Conservation (phyloP, 2,797 vertebrate genomes). For the Salmo trutta region DNA sequence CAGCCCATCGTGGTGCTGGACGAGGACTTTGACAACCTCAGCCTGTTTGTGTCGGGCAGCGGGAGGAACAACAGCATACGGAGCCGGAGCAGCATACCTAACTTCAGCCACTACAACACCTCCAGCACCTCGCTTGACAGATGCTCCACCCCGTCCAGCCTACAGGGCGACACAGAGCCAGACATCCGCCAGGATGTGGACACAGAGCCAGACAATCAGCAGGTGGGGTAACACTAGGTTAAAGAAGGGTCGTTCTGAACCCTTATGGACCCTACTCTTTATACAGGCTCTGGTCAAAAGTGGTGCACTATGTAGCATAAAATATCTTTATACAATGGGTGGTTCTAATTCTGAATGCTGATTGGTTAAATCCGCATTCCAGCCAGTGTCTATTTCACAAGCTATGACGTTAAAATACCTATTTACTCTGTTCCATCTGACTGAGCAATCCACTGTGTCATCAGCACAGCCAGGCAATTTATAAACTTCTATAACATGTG, state of each 20-base stretch:
- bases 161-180: conserved; percentile 73
- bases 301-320: too few species aligned
- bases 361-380: too few species aligned
- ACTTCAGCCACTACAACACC: conserved; percentile 23
- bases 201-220: conserved; percentile 74
- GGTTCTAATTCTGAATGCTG: too few species aligned
- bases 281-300: too few species aligned
- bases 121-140: conserved; percentile 66
- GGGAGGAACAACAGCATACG: conserved; percentile 71
- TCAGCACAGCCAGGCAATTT: too few species aligned
- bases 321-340: too few species aligned
- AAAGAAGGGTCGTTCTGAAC: too few species aligned
- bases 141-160: conserved; percentile 74
- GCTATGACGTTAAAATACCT: too few species aligned
- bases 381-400: too few species aligned
- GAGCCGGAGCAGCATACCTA: conserved; percentile 57
- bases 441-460: too few species aligned
- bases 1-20: conserved; percentile 64
- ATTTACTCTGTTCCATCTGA: too few species aligned
- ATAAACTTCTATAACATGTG: background rate
- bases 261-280: too few species aligned
- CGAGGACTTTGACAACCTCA: conserved; percentile 93
- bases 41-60: conserved; percentile 87
- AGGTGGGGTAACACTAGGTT: conserved; percentile 69
- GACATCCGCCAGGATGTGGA: conserved; percentile 60